These are phyloP conservation scores for Balearica regulorum DNA, from an alignment of 2,797 vertebrate genomes.

Conservation along the genomic window DNA sequence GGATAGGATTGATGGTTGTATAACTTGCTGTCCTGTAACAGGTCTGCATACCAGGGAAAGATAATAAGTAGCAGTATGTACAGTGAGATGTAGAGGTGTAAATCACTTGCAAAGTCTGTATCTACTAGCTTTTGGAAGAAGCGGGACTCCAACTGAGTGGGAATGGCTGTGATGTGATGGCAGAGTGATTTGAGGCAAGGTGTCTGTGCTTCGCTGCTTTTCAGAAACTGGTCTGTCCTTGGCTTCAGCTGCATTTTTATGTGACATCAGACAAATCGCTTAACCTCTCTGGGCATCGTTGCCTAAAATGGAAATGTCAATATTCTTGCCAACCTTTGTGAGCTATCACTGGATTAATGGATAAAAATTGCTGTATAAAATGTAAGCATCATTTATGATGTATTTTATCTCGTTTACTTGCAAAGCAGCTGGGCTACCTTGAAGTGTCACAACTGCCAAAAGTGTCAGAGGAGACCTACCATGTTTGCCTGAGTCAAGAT, in stretches of 20 bases:
- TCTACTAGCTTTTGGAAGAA: not conserved
- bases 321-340: constrained; percentile 6
- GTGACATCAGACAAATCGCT: not conserved
- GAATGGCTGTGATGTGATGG: not conserved
- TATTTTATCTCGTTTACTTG: constrained; percentile 34
- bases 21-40: not conserved
- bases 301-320: constrained; percentile 40
- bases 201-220: not conserved
- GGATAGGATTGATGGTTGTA: not conserved
- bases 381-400: not conserved
- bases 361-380: constrained; percentile 30
- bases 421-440: not conserved
- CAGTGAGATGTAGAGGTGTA: not conserved
- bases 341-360: not conserved
- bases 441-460: not conserved
- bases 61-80: not conserved
- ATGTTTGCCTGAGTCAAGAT: not conserved
- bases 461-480: not conserved
- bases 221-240: constrained; percentile 1
- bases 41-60: not conserved
- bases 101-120: not conserved
- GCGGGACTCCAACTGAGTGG: not conserved
- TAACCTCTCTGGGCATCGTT: not conserved
- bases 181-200: not conserved
- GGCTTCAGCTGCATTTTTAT: constrained; percentile 6